Evolutionary conservation across 2,797 vertebrate genomes (phyloP).

Genomic region (Muscicapa striata): DNA sequence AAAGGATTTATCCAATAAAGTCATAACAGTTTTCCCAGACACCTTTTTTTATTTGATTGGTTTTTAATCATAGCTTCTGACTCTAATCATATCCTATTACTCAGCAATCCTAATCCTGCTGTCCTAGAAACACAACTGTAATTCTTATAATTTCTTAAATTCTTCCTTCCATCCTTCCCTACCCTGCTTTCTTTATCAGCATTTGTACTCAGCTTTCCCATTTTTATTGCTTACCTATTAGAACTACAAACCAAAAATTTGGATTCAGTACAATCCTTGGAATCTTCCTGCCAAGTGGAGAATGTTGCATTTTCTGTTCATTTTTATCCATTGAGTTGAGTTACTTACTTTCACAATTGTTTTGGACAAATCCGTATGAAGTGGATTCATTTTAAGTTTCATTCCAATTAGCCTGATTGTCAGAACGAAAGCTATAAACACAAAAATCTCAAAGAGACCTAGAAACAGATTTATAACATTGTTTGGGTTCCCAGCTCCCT

Average conservation of each 20-base stretch:
- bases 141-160: neutral
- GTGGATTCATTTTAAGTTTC: neutral
- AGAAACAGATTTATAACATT: neutral
- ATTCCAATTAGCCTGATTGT: neutral
- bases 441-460: neutral
- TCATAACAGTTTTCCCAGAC: neutral
- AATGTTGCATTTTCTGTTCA: neutral
- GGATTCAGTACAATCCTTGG: neutral
- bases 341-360: neutral
- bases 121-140: neutral
- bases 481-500: neutral
- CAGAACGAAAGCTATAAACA: neutral
- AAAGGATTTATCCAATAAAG: neutral
- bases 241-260: neutral
- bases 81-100: neutral
- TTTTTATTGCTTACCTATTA: neutral
- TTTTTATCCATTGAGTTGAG: neutral
- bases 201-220: neutral
- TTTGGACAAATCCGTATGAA: neutral
- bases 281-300: conserved; percentile 13
- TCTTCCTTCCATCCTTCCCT: neutral
- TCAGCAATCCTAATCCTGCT: neutral
- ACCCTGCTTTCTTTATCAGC: neutral
- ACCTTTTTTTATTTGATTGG: neutral
- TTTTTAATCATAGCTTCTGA: neutral